Conservation (phyloP, 2,888 invertebrate species). For the Lasioglossum marginatum region DNA sequence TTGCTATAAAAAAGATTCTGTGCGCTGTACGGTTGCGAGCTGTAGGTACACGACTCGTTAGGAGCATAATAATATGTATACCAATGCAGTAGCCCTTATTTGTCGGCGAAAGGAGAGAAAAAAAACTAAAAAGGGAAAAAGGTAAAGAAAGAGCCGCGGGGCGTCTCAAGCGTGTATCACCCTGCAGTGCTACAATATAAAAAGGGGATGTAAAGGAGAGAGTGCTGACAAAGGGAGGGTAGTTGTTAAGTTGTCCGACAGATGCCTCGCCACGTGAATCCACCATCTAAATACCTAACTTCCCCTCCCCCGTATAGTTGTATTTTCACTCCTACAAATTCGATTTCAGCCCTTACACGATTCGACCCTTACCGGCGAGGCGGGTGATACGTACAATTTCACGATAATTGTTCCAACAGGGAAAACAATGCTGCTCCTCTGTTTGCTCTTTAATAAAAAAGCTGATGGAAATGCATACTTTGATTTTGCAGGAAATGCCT, state of each 20-base stretch:
- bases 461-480: no score
- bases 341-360: conserved; percentile 57
- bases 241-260: conserved; percentile 83
- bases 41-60: conserved; percentile 47
- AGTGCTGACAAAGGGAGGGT: conserved; percentile 68
- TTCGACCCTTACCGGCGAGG: neutral
- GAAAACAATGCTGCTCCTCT: neutral
- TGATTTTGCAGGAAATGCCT: no score
- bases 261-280: conserved; percentile 84
- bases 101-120: conserved; percentile 50
- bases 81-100: conserved; percentile 50
- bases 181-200: conserved; percentile 73
- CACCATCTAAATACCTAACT: conserved; percentile 77
- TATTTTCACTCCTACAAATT: conserved; percentile 69
- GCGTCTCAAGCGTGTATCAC: conserved; percentile 75
- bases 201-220: conserved; percentile 43
- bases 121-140: conserved; percentile 43
- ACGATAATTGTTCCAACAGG: neutral
- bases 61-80: conserved; percentile 22
- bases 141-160: conserved; percentile 71
- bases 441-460: no score
- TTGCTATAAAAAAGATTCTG: neutral
- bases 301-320: conserved; percentile 55
- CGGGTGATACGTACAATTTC: conserved; percentile 20
- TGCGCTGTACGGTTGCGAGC: conserved; percentile 1